phyloP scores from a whole-genome alignment of 2,888 invertebrate genomes.

The Alentia gelatinosa region DNA sequence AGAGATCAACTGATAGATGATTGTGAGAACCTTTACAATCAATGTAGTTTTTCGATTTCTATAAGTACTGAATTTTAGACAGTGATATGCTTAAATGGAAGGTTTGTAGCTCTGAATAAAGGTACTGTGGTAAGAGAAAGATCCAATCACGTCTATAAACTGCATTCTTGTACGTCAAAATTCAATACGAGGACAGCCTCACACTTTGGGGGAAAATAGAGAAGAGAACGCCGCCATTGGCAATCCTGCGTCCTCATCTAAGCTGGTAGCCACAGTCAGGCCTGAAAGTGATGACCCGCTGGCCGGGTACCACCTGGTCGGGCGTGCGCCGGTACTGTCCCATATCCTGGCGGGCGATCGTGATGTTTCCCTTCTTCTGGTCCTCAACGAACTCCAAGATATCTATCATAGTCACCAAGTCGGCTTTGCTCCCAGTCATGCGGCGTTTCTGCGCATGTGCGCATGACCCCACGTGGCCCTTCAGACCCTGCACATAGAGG shows the following conservation, averaged over 20 bases:
- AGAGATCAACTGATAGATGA: too few species aligned
- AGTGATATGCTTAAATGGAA: too few species aligned
- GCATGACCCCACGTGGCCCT: neutral
- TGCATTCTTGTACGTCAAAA: too few species aligned
- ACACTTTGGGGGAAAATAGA: too few species aligned
- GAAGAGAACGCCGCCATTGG: too few species aligned
- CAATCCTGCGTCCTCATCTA: neutral
- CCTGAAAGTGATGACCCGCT: neutral
- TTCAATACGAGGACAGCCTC: too few species aligned
- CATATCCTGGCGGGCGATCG: neutral
- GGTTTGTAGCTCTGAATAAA: too few species aligned
- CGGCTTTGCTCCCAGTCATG: neutral
- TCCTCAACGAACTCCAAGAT: constrained; percentile 9
- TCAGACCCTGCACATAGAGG: neutral
- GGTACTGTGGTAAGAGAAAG: too few species aligned
- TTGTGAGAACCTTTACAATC: too few species aligned
- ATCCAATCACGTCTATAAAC: too few species aligned
- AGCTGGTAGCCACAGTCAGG: neutral
- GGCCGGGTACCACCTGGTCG: neutral
- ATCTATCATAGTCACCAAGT: neutral
- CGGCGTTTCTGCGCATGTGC: constrained; percentile 2
- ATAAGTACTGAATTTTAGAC: too few species aligned
- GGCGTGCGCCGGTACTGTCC: neutral
- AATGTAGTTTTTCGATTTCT: too few species aligned
- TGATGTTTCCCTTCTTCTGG: constrained; percentile 38